Conservation (phyloP, 2,888 invertebrate genomes). For the Synergus umbraculus region DNA sequence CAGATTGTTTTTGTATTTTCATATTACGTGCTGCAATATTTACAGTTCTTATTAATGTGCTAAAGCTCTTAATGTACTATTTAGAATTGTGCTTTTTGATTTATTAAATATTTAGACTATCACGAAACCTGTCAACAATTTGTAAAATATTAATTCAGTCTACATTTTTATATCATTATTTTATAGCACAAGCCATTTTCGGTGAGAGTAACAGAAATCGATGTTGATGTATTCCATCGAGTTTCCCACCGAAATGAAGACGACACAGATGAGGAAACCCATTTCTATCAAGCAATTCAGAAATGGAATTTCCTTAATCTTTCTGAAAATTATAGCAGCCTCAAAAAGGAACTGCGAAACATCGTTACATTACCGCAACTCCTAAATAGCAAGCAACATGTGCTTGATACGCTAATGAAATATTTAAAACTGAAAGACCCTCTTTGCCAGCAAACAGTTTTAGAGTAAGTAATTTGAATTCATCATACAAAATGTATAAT, state of each 20-base stretch:
- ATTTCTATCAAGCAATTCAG: slow-evolving; percentile 88
- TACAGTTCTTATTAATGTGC: neutral
- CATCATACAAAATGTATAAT: slow-evolving; percentile 13
- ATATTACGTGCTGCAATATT: neutral
- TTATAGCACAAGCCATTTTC: slow-evolving; percentile 91
- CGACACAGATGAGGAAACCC: slow-evolving; percentile 85
- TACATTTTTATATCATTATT: slow-evolving; percentile 43
- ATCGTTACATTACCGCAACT: slow-evolving; percentile 92
- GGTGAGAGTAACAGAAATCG: slow-evolving; percentile 90
- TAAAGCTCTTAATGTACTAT: no score
- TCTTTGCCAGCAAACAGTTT: slow-evolving; percentile 87
- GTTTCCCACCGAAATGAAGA: slow-evolving; percentile 87
- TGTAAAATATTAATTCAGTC: neutral
- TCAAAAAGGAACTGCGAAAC: slow-evolving; percentile 86
- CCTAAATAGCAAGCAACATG: slow-evolving; percentile 87
- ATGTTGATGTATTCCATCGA: slow-evolving; percentile 92
- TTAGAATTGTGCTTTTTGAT: no score
- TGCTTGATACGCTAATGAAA: slow-evolving; percentile 85
- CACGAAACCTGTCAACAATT: no score
- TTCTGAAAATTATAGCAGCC: slow-evolving; percentile 88
- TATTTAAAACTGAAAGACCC: slow-evolving; percentile 86
- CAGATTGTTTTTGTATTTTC: slow-evolving; percentile 7
- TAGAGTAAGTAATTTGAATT: slow-evolving; percentile 85
- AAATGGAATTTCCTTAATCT: slow-evolving; percentile 95
- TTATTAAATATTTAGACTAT: no score